Evolutionary conservation across 2,888 invertebrate species (phyloP).

Genomic region (Melinaea marsaeus): DNA sequence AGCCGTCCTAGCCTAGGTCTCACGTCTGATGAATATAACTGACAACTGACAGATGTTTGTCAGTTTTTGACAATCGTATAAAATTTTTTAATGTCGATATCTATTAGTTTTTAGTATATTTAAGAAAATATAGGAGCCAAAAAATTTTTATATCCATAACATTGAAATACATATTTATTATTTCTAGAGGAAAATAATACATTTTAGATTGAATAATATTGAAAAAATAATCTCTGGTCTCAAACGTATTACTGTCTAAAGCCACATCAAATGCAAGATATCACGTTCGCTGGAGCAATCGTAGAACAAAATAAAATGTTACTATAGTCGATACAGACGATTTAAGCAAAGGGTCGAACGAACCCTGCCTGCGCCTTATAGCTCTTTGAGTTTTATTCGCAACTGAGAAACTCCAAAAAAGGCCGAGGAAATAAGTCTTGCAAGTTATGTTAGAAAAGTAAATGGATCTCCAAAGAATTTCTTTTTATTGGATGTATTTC

Average conservation of each 20-base stretch:
- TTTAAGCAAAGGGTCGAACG: constrained; percentile 48
- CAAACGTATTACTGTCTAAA: constrained; percentile 32
- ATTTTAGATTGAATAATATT: constrained; percentile 1
- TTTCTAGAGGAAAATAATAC: background rate
- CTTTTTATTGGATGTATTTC: constrained; percentile 14
- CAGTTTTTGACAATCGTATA: too few relatives aligned
- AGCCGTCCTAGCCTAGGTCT: too few relatives aligned
- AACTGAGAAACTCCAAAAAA: constrained; percentile 26
- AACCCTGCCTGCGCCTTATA: constrained; percentile 44
- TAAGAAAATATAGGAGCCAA: too few relatives aligned
- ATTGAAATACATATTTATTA: too few relatives aligned
- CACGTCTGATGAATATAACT: too few relatives aligned
- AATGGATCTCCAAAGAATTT: constrained; percentile 18
- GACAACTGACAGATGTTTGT: too few relatives aligned
- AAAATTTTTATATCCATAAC: too few relatives aligned
- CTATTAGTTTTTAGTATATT: too few relatives aligned
- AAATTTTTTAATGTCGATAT: too few relatives aligned
- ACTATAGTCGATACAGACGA: constrained; percentile 45
- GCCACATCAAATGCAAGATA: constrained; percentile 45
- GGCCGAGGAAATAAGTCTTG: constrained; percentile 25
- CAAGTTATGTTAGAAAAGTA: constrained; percentile 22
- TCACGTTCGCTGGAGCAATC: constrained; percentile 45
- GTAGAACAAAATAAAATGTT: constrained; percentile 48
- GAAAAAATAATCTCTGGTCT: constrained; percentile 27
- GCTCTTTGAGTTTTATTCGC: constrained; percentile 34